A percentile compares a stretch with the other conserved stretches of the same genome.
Evolutionary conservation across 2,797 vertebrate genomes (phyloP).

Genomic region (Syngnathus rostellatus): DNA sequence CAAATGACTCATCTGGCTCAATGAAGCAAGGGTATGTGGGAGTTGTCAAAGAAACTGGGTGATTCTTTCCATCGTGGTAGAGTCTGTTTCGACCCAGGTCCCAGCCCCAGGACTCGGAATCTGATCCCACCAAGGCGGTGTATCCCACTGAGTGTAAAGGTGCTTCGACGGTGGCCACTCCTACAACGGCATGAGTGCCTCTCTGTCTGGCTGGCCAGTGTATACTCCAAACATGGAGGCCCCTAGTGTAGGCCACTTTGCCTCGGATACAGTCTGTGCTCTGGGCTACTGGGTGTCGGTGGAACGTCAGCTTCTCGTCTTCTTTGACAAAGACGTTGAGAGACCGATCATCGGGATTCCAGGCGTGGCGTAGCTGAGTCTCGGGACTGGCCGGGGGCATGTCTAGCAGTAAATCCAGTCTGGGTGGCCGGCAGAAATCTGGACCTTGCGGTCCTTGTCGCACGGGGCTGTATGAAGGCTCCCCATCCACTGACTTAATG

Average conservation of each 20-base stretch:
- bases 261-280: slow-evolving; percentile 95
- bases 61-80: slow-evolving; percentile 91
- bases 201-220: slow-evolving; percentile 89
- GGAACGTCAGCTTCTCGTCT: slow-evolving; percentile 92
- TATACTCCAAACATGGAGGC: slow-evolving; percentile 91
- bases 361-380: slow-evolving; percentile 83
- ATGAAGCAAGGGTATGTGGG: slow-evolving; percentile 89
- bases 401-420: slow-evolving; percentile 91
- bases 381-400: slow-evolving; percentile 82
- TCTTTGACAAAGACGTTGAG: slow-evolving; percentile 98
- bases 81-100: slow-evolving; percentile 97
- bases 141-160: slow-evolving; percentile 94
- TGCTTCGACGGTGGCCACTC: slow-evolving; percentile 82
- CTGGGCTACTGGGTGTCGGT: slow-evolving; percentile 93
- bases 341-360: slow-evolving; percentile 94
- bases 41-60: slow-evolving; percentile 68
- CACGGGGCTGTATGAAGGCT: slow-evolving; percentile 84
- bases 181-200: slow-evolving; percentile 92
- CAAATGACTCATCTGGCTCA: slow-evolving; percentile 92
- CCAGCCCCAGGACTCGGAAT: slow-evolving; percentile 96
- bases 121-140: slow-evolving; percentile 88
- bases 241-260: slow-evolving; percentile 85
- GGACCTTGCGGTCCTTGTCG: slow-evolving; percentile 81
- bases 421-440: slow-evolving; percentile 83
- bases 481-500: slow-evolving; percentile 95